Conservation (phyloP, 1,140 invertebrate species). For the Bradysia coprophila region DNA sequence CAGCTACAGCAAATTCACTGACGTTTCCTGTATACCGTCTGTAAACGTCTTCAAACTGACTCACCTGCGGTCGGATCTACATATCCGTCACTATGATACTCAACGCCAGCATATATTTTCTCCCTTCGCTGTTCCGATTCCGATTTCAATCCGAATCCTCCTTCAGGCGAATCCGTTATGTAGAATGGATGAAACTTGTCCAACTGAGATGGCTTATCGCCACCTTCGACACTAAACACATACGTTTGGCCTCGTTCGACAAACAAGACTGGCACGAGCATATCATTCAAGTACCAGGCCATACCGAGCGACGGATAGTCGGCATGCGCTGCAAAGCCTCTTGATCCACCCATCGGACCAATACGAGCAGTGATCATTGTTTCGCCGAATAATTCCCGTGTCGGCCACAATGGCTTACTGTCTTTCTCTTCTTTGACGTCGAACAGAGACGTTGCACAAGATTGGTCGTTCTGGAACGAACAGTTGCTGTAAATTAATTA, state of each 20-base stretch:
- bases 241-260: conserved; percentile 79
- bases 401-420: conserved; percentile 46
- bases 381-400: conserved; percentile 35
- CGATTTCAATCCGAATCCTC: conserved; percentile 61
- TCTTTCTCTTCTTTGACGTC: conserved; percentile 28
- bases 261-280: conserved; percentile 74
- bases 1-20: too few relatives aligned
- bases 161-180: conserved; percentile 70
- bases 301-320: conserved; percentile 74
- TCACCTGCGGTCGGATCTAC: conserved; percentile 58
- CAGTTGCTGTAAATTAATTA: not conserved
- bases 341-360: conserved; percentile 61
- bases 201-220: conserved; percentile 43
- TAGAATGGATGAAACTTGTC: conserved; percentile 84
- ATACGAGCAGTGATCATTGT: conserved; percentile 53
- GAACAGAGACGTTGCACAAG: conserved; percentile 22
- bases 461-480: conserved; percentile 15
- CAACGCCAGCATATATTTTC: conserved; percentile 62
- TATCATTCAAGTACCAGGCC: conserved; percentile 87
- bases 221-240: conserved; percentile 70
- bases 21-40: too few relatives aligned
- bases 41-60: not conserved
- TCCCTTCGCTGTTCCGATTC: conserved; percentile 45
- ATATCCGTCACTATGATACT: conserved; percentile 50
- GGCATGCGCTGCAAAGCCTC: conserved; percentile 64